A percentile compares a stretch with the other conserved stretches of the same genome.
These are phyloP conservation scores for Ia io DNA, from an alignment of 2,113 vertebrate genomes.

Conservation along the genomic window DNA sequence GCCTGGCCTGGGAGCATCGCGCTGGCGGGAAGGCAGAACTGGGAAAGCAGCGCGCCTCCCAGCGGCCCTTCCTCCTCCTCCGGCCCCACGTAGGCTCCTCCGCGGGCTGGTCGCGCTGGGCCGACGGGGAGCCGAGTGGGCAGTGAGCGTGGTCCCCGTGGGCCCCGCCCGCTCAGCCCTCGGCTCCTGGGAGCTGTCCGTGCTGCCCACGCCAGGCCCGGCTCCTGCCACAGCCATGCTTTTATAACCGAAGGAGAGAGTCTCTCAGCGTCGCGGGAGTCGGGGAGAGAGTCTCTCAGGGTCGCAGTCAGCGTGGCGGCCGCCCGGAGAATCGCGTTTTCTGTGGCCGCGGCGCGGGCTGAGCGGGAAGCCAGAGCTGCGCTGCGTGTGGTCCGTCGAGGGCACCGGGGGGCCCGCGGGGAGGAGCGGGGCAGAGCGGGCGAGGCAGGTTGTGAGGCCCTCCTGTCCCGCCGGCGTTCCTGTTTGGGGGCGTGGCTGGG, in stretches of 20 bases:
- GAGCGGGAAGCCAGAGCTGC: rapidly evolving
- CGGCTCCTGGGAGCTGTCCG: not conserved
- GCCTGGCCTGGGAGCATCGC: not conserved
- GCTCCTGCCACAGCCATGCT: not conserved
- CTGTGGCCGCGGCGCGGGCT: rapidly evolving
- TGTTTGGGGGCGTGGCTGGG: rapidly evolving
- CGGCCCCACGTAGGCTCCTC: not conserved
- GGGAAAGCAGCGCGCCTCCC: not conserved
- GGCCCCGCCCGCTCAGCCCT: not conserved
- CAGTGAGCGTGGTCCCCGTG: rapidly evolving
- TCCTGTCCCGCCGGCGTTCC: rapidly evolving
- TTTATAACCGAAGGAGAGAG: rapidly evolving
- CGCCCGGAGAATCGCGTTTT: rapidly evolving
- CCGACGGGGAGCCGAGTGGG: not conserved
- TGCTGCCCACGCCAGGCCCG: not conserved
- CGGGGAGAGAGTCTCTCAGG: no score
- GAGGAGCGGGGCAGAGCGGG: no score
- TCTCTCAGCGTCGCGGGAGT: not conserved
- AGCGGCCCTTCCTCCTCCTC: not conserved
- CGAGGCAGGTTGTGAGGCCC: not conserved
- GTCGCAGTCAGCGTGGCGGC: rapidly evolving
- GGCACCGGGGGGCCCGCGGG: no score
- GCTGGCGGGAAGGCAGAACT: not conserved
- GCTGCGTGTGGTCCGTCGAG: no score
- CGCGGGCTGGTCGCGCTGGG: not conserved